A percentile compares a stretch with the other conserved stretches of the same genome.
Evolutionary conservation across 64 coral and sea anemone species (phyloP).

Genomic region (Pocillopora verrucosa): DNA sequence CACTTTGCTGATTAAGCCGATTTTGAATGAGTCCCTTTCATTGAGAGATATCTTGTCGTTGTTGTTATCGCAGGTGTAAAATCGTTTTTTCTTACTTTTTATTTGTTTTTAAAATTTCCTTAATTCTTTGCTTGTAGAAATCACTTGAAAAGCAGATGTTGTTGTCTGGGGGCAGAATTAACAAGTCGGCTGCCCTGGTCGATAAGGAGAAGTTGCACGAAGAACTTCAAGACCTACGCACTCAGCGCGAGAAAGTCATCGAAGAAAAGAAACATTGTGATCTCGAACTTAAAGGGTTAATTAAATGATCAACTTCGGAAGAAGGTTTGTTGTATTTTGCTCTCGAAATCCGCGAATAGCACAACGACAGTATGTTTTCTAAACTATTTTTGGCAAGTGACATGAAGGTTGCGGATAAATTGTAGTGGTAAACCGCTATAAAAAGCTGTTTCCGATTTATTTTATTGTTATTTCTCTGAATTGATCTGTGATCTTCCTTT

Average conservation of each 20-base stretch:
- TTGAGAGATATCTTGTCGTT: too few relatives aligned
- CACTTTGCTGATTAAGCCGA: not conserved
- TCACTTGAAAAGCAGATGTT: too few relatives aligned
- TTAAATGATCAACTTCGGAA: conserved; percentile 54
- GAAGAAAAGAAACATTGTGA: conserved; percentile 67
- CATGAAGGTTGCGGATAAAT: not conserved
- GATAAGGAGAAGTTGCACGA: conserved; percentile 45
- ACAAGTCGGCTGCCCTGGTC: too few relatives aligned
- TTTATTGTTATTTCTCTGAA: too few relatives aligned
- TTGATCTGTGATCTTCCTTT: too few relatives aligned
- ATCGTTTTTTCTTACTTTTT: too few relatives aligned
- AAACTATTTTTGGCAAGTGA: not conserved
- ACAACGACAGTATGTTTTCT: not conserved
- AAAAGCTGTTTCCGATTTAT: too few relatives aligned
- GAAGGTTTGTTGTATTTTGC: conserved; percentile 57
- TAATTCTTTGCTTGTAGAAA: too few relatives aligned
- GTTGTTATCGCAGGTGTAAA: not conserved
- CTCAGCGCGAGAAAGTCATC: conserved; percentile 65
- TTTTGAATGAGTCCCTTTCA: not conserved
- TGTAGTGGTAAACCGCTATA: too few relatives aligned
- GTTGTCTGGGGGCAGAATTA: too few relatives aligned
- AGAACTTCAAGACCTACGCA: conserved; percentile 54
- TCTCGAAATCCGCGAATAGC: not conserved
- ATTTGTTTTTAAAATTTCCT: too few relatives aligned
- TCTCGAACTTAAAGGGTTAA: conserved; percentile 55